Conservation (phyloP, 2,888 invertebrate genomes). For the Drosophila prolongata region DNA sequence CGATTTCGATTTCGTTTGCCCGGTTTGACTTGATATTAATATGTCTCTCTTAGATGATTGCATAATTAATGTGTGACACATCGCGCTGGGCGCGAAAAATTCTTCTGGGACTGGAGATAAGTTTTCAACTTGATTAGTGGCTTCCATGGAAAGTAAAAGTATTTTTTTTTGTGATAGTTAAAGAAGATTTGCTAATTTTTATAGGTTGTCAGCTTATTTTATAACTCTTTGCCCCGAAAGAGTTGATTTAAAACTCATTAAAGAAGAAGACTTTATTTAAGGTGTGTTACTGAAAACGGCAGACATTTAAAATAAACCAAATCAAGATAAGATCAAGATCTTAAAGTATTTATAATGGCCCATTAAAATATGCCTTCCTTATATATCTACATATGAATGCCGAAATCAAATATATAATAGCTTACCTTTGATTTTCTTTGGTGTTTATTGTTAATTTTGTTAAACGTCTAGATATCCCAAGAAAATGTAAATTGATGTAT, state of each 20-base stretch:
- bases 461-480: no score
- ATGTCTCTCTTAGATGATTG: constrained; percentile 38
- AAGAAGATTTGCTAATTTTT: background rate
- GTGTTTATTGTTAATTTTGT: no score
- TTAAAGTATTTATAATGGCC: background rate
- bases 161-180: background rate
- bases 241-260: background rate
- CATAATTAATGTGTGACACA: constrained; percentile 49
- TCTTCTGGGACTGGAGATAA: constrained; percentile 11
- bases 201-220: background rate
- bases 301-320: background rate
- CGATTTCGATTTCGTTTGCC: constrained; percentile 44
- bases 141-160: constrained; percentile 21
- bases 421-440: no score
- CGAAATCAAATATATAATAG: background rate
- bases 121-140: constrained; percentile 9
- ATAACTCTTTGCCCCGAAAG: no score
- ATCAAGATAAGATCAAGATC: constrained; percentile 5
- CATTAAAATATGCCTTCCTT: background rate
- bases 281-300: no score
- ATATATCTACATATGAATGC: constrained; percentile 23
- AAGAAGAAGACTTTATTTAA: background rate
- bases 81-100: constrained; percentile 2
- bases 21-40: constrained; percentile 37
- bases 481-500: no score